Percentiles rank a stretch among this genome's conserved stretches.
These are phyloP conservation scores for Pardalotus punctatus DNA, from an alignment of 2,113 vertebrate species.

Conservation along the genomic window DNA sequence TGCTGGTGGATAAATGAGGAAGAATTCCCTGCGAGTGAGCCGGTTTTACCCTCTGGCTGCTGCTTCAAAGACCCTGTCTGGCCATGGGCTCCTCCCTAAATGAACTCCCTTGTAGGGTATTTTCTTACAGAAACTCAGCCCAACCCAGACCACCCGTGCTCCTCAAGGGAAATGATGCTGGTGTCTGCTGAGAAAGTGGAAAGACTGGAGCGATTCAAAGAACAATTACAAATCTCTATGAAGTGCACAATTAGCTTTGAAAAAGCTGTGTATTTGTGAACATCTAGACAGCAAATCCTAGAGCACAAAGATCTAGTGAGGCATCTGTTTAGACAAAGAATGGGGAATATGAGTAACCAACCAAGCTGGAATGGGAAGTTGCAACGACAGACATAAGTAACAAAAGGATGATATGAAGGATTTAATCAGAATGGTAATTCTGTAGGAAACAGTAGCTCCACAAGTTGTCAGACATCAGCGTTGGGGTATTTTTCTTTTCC, in stretches of 20 bases:
- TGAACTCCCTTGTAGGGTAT: background rate
- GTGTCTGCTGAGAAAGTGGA: slow-evolving; percentile 20
- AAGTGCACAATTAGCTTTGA: background rate
- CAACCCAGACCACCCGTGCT: background rate
- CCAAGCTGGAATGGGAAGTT: background rate
- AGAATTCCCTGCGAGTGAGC: background rate
- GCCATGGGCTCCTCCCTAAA: slow-evolving; percentile 16
- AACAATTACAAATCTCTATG: background rate
- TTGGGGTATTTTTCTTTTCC: background rate
- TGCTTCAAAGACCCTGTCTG: slow-evolving; percentile 18
- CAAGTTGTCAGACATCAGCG: background rate
- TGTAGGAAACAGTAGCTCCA: background rate
- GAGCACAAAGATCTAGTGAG: background rate
- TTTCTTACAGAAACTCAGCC: slow-evolving; percentile 31
- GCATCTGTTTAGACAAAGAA: background rate
- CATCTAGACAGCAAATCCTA: background rate
- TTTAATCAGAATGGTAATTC: slow-evolving; percentile 1
- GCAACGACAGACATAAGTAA: background rate
- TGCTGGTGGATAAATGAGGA: background rate
- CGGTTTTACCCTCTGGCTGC: background rate
- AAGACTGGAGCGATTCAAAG: slow-evolving; percentile 26
- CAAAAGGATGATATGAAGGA: background rate
- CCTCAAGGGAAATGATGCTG: background rate
- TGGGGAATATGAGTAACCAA: background rate
- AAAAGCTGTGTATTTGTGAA: background rate